Evolutionary conservation across 2,113 vertebrate species (phyloP), one percentile per base, ranked within the genome.

Genomic region (Platycercus adscitus): DNA sequence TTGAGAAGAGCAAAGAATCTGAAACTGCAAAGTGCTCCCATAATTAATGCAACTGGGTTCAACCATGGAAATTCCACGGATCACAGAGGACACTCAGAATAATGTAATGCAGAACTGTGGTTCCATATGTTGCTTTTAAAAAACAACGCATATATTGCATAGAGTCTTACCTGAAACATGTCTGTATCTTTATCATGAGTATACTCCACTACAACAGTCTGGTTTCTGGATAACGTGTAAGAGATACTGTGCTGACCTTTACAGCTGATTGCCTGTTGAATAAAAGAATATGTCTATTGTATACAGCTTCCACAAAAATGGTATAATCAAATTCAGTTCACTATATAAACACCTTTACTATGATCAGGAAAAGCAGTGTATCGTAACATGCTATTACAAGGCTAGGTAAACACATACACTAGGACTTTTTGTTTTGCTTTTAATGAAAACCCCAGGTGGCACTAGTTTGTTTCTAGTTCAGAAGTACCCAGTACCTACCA

Each of bases 191-290:
- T 99, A 47, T 99, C 99, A 29, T 99, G 99, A 77, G 99, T 98
- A 95, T 99, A 99, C 92, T 99, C 99, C 88, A 99, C 99, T 87
- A 99, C 99, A 75, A 99, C 99, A 2, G 99, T 99, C 96, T 99
- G 99, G 97, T 98, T 99, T 96, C 99, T 98, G 88, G 99, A 99
- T 61, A 99, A 97, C 0, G 99, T 99, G 96, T 99, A 99, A 64
- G 99, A 99, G 97, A 99, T 99, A 63, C 99, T 99, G 98, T 99
- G 99, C 86, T 99, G 99, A 91, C 99, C 98, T 98, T 99, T 99
- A 92, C 98, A 99, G 98, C 98, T 99, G 97, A 99, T 98, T 3
- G 99, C 99, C 99, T 99, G 97, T 86, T 77, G 56, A 98, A 98
- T 69, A 92, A 92, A 97, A 89, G 60, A 37, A 73, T 1, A 68